These are phyloP conservation scores for Eubasilissa regina DNA, from an alignment of 1,140 invertebrate species.

Conservation along the genomic window DNA sequence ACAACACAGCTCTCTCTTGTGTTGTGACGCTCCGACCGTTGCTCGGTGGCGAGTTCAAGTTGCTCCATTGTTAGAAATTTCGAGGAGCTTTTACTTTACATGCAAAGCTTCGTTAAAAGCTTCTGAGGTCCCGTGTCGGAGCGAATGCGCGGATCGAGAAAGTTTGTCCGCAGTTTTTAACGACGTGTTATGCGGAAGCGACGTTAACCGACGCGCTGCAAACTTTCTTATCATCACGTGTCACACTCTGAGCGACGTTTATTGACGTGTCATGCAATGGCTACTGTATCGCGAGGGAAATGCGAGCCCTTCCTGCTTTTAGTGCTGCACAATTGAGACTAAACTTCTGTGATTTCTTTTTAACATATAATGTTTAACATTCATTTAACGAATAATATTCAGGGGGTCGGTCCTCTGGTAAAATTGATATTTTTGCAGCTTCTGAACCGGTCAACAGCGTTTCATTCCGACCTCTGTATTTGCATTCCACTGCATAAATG, in stretches of 20 bases:
- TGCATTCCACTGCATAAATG: too few relatives aligned
- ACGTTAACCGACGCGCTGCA: background rate
- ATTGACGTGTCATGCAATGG: too few relatives aligned
- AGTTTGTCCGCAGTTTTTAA: constrained; percentile 15
- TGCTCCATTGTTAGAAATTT: constrained; percentile 19
- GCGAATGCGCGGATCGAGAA: constrained; percentile 24
- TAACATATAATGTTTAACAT: too few relatives aligned
- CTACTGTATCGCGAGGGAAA: too few relatives aligned
- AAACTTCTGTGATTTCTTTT: too few relatives aligned
- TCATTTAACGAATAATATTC: too few relatives aligned
- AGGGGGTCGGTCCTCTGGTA: too few relatives aligned
- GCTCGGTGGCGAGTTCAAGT: constrained; percentile 10
- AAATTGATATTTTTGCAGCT: too few relatives aligned
- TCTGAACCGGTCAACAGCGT: too few relatives aligned
- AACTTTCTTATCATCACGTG: background rate
- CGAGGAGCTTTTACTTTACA: constrained; percentile 27
- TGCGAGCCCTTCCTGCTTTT: too few relatives aligned
- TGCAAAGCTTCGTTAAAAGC: constrained; percentile 36
- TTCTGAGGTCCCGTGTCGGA: background rate
- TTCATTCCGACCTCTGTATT: too few relatives aligned
- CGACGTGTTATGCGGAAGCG: constrained; percentile 23
- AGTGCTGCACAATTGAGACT: too few relatives aligned
- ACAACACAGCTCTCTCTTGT: background rate
- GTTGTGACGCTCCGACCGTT: background rate
- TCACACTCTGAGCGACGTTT: background rate